Evolutionary conservation across 2,797 vertebrate genomes (phyloP), one percentile per base, ranked within the genome.

Genomic region (Borostomias antarcticus): DNA sequence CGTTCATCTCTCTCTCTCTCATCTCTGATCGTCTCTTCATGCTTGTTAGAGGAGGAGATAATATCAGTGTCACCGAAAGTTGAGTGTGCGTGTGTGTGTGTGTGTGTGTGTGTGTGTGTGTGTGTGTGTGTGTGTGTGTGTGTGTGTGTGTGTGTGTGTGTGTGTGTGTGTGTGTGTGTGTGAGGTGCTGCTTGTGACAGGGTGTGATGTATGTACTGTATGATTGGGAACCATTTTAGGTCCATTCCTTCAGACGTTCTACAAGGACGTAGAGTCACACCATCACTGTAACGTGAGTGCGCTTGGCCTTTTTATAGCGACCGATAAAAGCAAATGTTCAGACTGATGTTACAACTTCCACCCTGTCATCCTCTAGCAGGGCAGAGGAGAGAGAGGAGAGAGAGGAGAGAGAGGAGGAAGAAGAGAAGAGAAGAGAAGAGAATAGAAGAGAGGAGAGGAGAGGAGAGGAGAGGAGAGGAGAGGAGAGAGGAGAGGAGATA

Each of bases 291-390:
- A 23, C 57, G 28, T 66, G 50, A 30, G 40, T 58, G 75, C 72
- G 54, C n/a, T 35, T 45, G 68, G 83, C 64, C 64, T 79, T 79
- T 80, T 74, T 58, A 82, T 77, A 80, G 72, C 70, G 17, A 19
- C 64, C 65, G 75, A 84, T 82, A 86, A 58, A 87, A 80, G 62
- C 58, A 68, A 81, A 78, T 29, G 50, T 65, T 54, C 60, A 47
- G 67, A 69, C 53, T 54, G 70, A 62, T 65, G 72, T 74, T 68
- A 50, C 76, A 59, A 68, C 5, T 68, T 69, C 63, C 69, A 11
- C 11, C 21, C 47, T 32, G 21, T 64, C 47, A 40, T 47, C 11
- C 74, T 76, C 48, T 52, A 60, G 25, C 52, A 10, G 13, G 58
- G 68, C 53, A 57, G 28, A 67, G 75, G 76, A 80, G 78, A 82